Evolutionary conservation across 1,140 invertebrate genomes (phyloP).

Genomic region (Maconellicoccus hirsutus): DNA sequence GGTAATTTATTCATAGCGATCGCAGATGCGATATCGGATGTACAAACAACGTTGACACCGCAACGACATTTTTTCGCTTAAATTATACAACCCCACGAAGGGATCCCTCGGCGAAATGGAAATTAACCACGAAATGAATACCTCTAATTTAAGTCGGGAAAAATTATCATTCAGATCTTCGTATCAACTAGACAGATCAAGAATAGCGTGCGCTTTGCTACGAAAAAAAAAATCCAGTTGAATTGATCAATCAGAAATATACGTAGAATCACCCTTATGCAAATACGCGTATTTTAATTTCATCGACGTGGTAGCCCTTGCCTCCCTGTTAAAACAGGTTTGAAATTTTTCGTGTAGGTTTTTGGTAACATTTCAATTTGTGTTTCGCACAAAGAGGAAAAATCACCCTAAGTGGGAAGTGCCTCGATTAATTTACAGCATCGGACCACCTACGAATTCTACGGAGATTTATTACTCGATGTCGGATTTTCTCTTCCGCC

Average conservation of each 20-base stretch:
- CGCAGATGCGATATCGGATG: background rate
- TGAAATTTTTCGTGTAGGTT: no score
- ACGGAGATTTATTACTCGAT: background rate
- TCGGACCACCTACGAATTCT: background rate
- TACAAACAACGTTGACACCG: conserved; percentile 2
- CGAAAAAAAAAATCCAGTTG: background rate
- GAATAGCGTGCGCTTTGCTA: background rate
- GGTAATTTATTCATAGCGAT: conserved; percentile 9
- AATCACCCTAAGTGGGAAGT: background rate
- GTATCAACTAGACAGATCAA: background rate
- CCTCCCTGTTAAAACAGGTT: background rate
- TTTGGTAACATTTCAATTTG: background rate
- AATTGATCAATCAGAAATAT: no score
- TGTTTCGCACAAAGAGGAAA: background rate
- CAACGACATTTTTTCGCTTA: conserved; percentile 4
- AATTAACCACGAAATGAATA: background rate
- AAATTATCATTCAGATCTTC: conserved; percentile 3
- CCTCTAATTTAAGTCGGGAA: background rate
- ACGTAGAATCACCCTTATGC: no score
- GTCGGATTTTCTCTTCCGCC: background rate
- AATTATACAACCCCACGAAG: background rate
- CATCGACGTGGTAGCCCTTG: no score
- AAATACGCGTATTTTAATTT: background rate
- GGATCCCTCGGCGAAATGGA: background rate
- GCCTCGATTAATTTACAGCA: background rate